Conservation (phyloP, 2,888 invertebrate genomes). For the Loripinus fragilis region DNA sequence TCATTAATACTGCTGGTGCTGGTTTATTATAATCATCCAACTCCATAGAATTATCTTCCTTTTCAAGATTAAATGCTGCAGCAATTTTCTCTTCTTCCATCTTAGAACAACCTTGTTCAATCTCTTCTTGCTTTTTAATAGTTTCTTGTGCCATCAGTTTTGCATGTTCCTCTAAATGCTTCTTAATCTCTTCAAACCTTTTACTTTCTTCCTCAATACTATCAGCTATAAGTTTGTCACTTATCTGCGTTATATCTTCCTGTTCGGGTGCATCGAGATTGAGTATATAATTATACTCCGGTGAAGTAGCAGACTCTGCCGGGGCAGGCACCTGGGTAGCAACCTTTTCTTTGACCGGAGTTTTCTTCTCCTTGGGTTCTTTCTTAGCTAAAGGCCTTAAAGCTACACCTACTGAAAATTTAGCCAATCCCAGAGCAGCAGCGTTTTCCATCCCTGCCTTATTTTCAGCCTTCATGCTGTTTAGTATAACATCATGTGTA, state of each 20-base stretch:
- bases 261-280: neutral
- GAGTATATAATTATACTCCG: neutral
- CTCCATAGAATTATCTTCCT: slow-evolving; percentile 5
- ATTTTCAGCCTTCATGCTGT: slow-evolving; percentile 52
- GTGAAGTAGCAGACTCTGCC: neutral
- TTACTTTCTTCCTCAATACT: slow-evolving; percentile 17
- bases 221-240: slow-evolving; percentile 7
- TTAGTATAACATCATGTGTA: slow-evolving; percentile 61
- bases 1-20: slow-evolving; percentile 45
- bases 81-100: slow-evolving; percentile 14
- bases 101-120: slow-evolving; percentile 21
- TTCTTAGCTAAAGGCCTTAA: neutral
- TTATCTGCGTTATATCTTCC: neutral
- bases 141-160: slow-evolving; percentile 54
- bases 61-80: slow-evolving; percentile 16
- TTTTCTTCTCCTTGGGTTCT: neutral
- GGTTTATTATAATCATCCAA: slow-evolving; percentile 28
- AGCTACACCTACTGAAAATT: slow-evolving; percentile 61
- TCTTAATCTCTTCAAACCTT: slow-evolving; percentile 18
- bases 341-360: no score
- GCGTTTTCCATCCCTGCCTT: slow-evolving; percentile 30
- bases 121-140: slow-evolving; percentile 32
- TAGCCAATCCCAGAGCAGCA: slow-evolving; percentile 62
- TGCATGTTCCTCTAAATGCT: slow-evolving; percentile 31
- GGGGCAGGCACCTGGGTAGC: neutral